Conservation (phyloP, 2,888 invertebrate genomes). For the Mesorhabditis sp. region DNA sequence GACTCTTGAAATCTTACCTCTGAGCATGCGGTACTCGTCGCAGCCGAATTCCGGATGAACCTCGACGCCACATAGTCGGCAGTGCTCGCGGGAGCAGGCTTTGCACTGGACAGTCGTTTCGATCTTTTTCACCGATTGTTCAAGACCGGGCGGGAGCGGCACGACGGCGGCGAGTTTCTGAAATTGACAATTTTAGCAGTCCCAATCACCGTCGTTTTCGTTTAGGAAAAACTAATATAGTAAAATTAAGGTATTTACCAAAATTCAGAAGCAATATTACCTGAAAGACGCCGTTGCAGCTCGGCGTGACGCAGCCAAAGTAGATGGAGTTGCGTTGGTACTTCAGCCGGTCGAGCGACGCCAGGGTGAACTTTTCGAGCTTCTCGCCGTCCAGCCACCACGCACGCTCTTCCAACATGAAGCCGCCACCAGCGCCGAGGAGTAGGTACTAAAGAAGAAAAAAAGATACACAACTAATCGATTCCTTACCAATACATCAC, state of each 20-base stretch:
- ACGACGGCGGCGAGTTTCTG: no score
- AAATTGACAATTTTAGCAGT: no score
- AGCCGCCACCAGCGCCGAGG: slow-evolving; percentile 1
- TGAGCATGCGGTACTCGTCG: background rate
- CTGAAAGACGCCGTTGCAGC: background rate
- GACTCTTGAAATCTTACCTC: background rate
- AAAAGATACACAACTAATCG: background rate
- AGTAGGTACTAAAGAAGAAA: slow-evolving; percentile 1
- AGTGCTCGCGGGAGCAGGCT: background rate
- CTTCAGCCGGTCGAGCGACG: background rate
- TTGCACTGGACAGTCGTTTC: background rate
- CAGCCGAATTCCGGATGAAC: background rate
- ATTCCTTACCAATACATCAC: background rate
- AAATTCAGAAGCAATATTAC: background rate
- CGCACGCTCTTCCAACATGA: background rate
- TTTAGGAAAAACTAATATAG: background rate
- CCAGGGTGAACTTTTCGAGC: background rate
- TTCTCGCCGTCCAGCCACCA: background rate
- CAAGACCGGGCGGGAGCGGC: no score
- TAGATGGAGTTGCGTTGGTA: background rate
- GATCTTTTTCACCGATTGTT: no score
- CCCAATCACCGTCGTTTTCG: background rate
- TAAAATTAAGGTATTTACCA: background rate
- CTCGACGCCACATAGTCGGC: background rate
- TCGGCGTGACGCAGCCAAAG: slow-evolving; percentile 4